Conservation (phyloP, 2,113 vertebrate genomes). For the human (Homo sapiens) region DNA sequence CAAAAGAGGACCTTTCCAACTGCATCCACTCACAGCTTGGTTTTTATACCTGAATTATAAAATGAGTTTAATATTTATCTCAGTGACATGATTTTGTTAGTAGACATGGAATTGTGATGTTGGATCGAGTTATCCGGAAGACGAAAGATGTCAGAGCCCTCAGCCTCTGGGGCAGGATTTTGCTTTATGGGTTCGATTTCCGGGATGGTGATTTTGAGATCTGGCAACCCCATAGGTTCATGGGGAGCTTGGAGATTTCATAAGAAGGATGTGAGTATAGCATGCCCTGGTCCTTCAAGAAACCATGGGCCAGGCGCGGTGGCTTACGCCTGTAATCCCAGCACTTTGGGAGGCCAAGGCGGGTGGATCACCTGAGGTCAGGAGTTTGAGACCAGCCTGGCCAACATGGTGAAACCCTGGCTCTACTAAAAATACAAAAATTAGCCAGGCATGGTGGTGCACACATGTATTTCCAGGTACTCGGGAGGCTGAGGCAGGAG, state of each 20-base stretch:
- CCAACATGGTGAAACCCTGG: too few species aligned
- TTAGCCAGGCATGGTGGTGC: too few species aligned
- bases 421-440: too few species aligned
- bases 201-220: background rate
- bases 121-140: fast-evolving
- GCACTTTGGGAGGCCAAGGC: too few species aligned
- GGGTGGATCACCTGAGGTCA: too few species aligned
- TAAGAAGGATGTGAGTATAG: fast-evolving
- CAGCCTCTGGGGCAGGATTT: fast-evolving
- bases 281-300: fast-evolving
- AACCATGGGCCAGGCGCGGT: fast-evolving
- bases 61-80: background rate
- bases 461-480: too few species aligned
- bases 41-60: fast-evolving
- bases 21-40: fast-evolving
- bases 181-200: too few species aligned
- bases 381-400: too few species aligned
- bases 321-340: too few species aligned
- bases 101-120: fast-evolving
- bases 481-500: too few species aligned
- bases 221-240: fast-evolving
- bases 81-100: fast-evolving
- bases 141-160: fast-evolving
- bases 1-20: too few species aligned
- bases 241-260: background rate